Evolutionary conservation across 1,140 invertebrate species (phyloP), one percentile per base, ranked within the genome.

Genomic region (Vanessa atalanta): DNA sequence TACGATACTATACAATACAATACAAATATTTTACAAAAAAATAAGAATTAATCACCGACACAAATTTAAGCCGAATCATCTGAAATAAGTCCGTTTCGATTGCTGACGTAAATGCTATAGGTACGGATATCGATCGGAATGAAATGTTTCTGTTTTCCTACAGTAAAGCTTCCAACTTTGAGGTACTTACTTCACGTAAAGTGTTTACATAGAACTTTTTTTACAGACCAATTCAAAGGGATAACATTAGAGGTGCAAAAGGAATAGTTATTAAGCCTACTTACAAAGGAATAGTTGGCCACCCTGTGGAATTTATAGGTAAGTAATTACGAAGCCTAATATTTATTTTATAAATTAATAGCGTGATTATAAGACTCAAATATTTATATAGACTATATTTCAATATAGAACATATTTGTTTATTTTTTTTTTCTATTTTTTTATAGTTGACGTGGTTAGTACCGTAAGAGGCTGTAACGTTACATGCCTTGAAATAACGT

Each of bases 271-370:
- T 99, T 63, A 96, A 95, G 81, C 95, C 96, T 72, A 97, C 97
- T 80, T 96, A 97, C 63, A 96, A 98, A 90, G 97, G 97, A 72
- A 93, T 96, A 16, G 95, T 98, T 26, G 97, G 97, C 76, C 95
- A 97, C 88, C 97, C 97, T 57, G 97, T 99, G 13, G 97, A 98
- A 91, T 99, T 99, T 94, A 97, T 99, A 94, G 99, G 98, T 99
- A 94, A 55, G 43, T 57, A 50, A 50, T 50, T 14, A 3, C 12
- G 14, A 48, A 48, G 14, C 2, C 3, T 23, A 55, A 57, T 26
- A 57, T 57, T 57, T 57, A 3, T 57, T 12, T 57, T 26, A n/a
- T 57, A 43, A 43, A 43, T 9, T 11, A 43, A 43, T 43, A 43
- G 37, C 0, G 8, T 9, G 6, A 43, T 43, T 43, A 31, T 31